A percentile compares a stretch with the other conserved stretches of the same genome.
Conservation (phyloP, 1,140 invertebrate genomes). For the Drosophila kepulauana region DNA sequence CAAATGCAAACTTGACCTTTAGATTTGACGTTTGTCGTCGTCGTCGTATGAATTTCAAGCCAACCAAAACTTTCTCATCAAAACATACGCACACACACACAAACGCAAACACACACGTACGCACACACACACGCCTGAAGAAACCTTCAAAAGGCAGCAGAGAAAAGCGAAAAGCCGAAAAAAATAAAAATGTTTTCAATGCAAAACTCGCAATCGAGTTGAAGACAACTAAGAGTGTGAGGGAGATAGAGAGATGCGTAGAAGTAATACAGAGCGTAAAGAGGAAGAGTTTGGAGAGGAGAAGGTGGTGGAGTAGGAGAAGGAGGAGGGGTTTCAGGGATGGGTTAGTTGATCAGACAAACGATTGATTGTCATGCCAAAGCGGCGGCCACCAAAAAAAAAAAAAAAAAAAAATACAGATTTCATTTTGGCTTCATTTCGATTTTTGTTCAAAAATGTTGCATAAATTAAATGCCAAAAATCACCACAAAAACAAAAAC, state of each 20-base stretch:
- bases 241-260: background rate
- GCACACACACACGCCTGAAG: background rate
- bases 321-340: too few relatives aligned
- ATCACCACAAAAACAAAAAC: slow-evolving; percentile 8
- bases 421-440: slow-evolving; percentile 47
- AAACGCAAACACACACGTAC: slow-evolving; percentile 7
- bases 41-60: slow-evolving; percentile 52
- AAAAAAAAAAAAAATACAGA: slow-evolving; percentile 27
- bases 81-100: slow-evolving; percentile 24
- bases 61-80: slow-evolving; percentile 71
- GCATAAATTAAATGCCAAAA: slow-evolving; percentile 63
- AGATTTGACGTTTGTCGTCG: slow-evolving; percentile 34
- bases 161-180: slow-evolving; percentile 44
- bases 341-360: slow-evolving; percentile 10
- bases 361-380: slow-evolving; percentile 53
- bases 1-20: slow-evolving; percentile 77
- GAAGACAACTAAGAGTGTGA: slow-evolving; percentile 2
- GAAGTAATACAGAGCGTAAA: too few relatives aligned
- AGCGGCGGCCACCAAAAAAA: slow-evolving; percentile 10
- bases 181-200: slow-evolving; percentile 27
- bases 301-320: background rate
- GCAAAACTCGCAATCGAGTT: slow-evolving; percentile 5
- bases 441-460: slow-evolving; percentile 51
- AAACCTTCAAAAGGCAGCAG: slow-evolving; percentile 58
- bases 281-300: background rate